Evolutionary conservation across 2,888 invertebrate species (phyloP), one percentile per base, ranked within the genome.

Genomic region (Amiota minor): DNA sequence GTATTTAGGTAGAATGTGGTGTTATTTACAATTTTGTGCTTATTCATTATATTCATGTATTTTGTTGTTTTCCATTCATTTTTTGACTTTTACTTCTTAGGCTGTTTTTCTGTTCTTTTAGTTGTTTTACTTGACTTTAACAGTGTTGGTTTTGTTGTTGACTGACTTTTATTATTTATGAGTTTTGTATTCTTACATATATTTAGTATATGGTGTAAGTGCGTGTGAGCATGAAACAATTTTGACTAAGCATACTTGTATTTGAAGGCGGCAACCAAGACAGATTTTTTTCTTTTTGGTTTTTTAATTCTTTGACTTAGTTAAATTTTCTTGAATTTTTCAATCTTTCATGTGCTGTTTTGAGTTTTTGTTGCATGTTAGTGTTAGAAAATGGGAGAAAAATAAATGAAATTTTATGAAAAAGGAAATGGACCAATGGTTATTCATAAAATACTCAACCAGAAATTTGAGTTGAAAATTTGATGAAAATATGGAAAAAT

Each of bases 1-100:
- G n/a, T n/a, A n/a, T n/a, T n/a, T n/a, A n/a, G n/a, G n/a, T 74
- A 75, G 75, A 75, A 77, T 73, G 73, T 64, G 47, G 65, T 14
- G 65, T 67, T 67, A 49, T 49, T 67, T 49, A 67, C 49, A 67
- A 67, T 67, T 16, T 20, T 67, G 47, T 67, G 49, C 12, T 18
- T 49, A 67, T 67, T 67, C 65, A 67, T 67, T 67, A 49, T 49
- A 49, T 14, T 49, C 14, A 73, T 75, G 71, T 72, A 71, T 74
- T 65, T 72, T 72, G 50, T 56, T 70, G 61, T 75, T 77, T 3
- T 23, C 3, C 23, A 23, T 23, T n/a, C n/a, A n/a, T n/a, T n/a
- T 53, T 62, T 56, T 72, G 75, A 72, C 76, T 77, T 75, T 73
- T 45, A 67, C 61, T 65, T 62, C 35, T 8, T 56, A n/a, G 18